Evolutionary conservation across 1,140 invertebrate genomes (phyloP).

Genomic region (Scaptomyza hsui): DNA sequence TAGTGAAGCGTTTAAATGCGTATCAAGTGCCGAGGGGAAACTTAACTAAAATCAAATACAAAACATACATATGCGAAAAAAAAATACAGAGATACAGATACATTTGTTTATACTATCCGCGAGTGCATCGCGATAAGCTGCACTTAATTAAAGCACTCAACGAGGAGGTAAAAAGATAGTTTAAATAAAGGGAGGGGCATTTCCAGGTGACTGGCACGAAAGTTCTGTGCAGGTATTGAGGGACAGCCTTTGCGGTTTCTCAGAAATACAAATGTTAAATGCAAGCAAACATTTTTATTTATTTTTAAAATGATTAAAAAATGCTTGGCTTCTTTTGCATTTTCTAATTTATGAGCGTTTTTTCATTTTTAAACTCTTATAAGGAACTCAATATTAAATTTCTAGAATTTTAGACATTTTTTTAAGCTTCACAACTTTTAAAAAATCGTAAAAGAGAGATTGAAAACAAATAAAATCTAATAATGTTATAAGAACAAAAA

Average conservation of each 20-base stretch:
- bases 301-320: not conserved
- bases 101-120: not conserved
- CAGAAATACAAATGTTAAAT: not conserved
- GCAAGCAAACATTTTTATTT: too few species aligned
- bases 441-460: too few species aligned
- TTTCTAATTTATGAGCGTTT: too few species aligned
- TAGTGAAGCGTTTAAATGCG: constrained; percentile 28
- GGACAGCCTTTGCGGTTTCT: constrained; percentile 13
- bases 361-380: too few species aligned
- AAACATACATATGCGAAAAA: not conserved
- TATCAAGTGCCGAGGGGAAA: constrained; percentile 31
- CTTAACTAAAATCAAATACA: constrained; percentile 11
- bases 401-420: too few species aligned
- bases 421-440: too few species aligned
- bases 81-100: constrained; percentile 6
- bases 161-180: not conserved
- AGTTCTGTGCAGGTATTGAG: not conserved
- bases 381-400: too few species aligned
- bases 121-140: constrained; percentile 15
- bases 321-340: too few species aligned
- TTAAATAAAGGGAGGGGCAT: too few species aligned
- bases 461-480: too few species aligned
- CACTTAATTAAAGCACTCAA: constrained; percentile 7
- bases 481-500: not conserved
- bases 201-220: not conserved